Evolutionary conservation across 2,797 vertebrate genomes (phyloP).

Genomic region (Phataginus tetradactyla): DNA sequence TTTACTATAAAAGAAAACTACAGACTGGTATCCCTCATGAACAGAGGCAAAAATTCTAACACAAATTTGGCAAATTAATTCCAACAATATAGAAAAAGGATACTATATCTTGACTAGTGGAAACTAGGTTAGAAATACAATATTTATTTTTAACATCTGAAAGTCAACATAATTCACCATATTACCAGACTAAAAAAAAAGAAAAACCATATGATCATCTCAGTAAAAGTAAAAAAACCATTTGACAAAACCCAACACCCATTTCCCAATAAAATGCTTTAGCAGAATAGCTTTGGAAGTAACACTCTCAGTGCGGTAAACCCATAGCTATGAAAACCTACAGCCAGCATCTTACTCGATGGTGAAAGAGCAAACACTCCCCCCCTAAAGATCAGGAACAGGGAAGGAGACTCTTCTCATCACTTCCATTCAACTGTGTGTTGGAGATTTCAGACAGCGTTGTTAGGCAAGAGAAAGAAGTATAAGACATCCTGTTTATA

Average conservation of each 20-base stretch:
- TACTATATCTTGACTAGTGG: too few species aligned
- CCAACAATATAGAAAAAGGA: not conserved
- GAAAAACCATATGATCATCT: not conserved
- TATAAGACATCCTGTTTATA: not conserved
- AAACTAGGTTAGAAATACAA: not conserved
- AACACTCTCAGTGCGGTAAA: rapidly evolving
- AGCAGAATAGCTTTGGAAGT: too few species aligned
- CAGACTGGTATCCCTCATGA: rapidly evolving
- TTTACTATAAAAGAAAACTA: not conserved
- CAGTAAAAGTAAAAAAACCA: not conserved
- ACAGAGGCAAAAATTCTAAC: not conserved
- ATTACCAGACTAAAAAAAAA: not conserved
- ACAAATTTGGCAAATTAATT: not conserved
- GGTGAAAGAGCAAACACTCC: too few species aligned
- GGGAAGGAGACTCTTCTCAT: not conserved
- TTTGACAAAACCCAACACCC: not conserved
- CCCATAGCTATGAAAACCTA: rapidly evolving
- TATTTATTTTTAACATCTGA: not conserved
- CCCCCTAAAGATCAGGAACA: rapidly evolving
- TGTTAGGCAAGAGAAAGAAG: not conserved
- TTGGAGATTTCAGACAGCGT: not conserved
- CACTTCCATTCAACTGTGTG: not conserved
- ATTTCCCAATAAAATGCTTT: rapidly evolving
- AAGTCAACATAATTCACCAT: not conserved
- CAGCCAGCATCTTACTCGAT: rapidly evolving